A percentile compares a stretch with the other conserved stretches of the same genome.
Conservation (phyloP, 2,797 vertebrate genomes). For the Manis pentadactyla region DNA sequence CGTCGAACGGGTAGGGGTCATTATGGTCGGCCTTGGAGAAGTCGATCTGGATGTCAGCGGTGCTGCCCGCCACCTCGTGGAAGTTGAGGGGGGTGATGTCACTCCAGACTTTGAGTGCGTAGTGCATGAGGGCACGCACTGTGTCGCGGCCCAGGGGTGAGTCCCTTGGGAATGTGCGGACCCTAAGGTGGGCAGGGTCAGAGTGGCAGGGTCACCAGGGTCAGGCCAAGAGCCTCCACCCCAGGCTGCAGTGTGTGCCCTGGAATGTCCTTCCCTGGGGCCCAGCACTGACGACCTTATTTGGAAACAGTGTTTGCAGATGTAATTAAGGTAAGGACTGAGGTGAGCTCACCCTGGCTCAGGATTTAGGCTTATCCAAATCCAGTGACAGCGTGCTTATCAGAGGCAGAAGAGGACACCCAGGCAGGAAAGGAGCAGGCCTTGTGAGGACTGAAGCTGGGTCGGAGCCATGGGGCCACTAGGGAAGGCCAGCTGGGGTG, state of each 20-base stretch:
- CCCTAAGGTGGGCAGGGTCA: constrained; percentile 84
- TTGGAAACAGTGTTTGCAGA: background rate
- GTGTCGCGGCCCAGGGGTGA: constrained; percentile 95
- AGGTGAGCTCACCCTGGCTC: rapidly evolving
- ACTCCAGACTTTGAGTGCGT: constrained; percentile 98
- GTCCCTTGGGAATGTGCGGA: constrained; percentile 95
- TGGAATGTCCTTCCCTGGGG: background rate
- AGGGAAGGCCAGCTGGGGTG: background rate
- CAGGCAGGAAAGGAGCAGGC: background rate
- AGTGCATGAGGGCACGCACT: constrained; percentile 96
- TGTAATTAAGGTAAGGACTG: rapidly evolving
- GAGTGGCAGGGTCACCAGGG: background rate
- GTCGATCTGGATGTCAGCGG: constrained; percentile 97
- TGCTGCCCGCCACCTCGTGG: constrained; percentile 95
- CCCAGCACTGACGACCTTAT: rapidly evolving
- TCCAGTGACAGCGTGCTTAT: rapidly evolving
- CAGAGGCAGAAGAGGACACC: background rate
- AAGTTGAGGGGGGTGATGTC: constrained; percentile 96
- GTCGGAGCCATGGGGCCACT: background rate
- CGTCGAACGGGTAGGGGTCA: constrained; percentile 95
- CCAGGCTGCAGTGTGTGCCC: background rate
- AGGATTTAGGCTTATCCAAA: background rate
- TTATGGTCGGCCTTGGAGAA: constrained; percentile 95
- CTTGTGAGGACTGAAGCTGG: rapidly evolving
- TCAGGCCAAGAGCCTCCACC: rapidly evolving